Percentiles rank a stretch among this genome's conserved stretches.
Evolutionary conservation across 2,888 invertebrate genomes (phyloP).

Genomic region (Anoplius nigerrimus): DNA sequence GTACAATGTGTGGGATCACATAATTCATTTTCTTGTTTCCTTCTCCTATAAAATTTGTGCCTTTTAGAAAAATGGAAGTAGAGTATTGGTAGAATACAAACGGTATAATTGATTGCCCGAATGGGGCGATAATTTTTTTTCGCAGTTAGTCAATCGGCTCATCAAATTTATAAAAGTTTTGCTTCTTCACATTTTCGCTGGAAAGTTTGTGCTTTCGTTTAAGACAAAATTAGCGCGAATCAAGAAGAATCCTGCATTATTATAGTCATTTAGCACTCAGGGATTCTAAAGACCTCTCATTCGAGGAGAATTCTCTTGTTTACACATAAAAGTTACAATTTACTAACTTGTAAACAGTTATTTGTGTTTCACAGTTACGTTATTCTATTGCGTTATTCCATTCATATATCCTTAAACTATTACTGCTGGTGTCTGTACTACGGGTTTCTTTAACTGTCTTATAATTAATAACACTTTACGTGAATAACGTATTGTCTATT

Average conservation of each 20-base stretch:
- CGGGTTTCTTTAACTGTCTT: conserved; percentile 44
- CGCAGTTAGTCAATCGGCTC: conserved; percentile 16
- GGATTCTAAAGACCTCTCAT: background rate
- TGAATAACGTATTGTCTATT: conserved; percentile 70
- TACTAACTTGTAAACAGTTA: conserved; percentile 55
- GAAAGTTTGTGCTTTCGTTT: no score
- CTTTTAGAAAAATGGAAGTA: conserved; percentile 55
- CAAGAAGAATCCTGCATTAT: background rate
- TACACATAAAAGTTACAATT: background rate
- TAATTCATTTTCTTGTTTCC: conserved; percentile 28
- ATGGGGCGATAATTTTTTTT: conserved; percentile 32
- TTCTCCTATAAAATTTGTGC: conserved; percentile 56
- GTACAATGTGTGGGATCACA: conserved; percentile 18
- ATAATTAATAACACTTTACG: conserved; percentile 55
- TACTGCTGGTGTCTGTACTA: conserved; percentile 47
- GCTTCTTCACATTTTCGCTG: conserved; percentile 9
- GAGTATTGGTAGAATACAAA: conserved; percentile 53
- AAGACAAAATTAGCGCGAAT: background rate
- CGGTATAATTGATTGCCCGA: conserved; percentile 44
- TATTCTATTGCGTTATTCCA: conserved; percentile 9
- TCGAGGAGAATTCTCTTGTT: background rate
- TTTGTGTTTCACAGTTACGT: conserved; percentile 28
- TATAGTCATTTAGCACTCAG: background rate
- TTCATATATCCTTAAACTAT: conserved; percentile 40
- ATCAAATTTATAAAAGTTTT: conserved; percentile 41